A percentile compares a stretch with the other conserved stretches of the same genome.
Evolutionary conservation across 2,888 invertebrate genomes (phyloP).

Genomic region (Apoda limacodes): DNA sequence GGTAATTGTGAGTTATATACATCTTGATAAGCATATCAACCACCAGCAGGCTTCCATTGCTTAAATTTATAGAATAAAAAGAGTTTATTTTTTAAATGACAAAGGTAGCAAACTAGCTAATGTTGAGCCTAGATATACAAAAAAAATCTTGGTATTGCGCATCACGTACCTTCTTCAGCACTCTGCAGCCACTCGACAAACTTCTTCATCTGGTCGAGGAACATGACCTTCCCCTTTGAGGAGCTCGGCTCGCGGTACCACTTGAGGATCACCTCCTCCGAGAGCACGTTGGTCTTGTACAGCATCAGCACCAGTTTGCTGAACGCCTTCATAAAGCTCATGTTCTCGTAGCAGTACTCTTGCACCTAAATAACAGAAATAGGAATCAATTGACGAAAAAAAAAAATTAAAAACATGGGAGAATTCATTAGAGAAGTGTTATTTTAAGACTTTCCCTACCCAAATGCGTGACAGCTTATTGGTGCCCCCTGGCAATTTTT

Average conservation of each 20-base stretch:
- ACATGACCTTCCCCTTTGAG: conserved; percentile 94
- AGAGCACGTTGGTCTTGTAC: conserved; percentile 96
- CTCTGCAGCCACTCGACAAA: conserved; percentile 98
- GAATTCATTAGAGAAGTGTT: too few relatives aligned
- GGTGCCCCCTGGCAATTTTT: too few relatives aligned
- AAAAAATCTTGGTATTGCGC: too few relatives aligned
- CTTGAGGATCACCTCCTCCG: conserved; percentile 94
- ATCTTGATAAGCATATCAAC: too few relatives aligned
- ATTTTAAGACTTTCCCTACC: too few relatives aligned
- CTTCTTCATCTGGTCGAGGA: conserved; percentile 98
- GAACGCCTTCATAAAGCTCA: conserved; percentile 99
- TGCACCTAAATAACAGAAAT: conserved; percentile 76
- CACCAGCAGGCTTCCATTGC: too few relatives aligned
- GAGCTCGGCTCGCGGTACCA: conserved; percentile 97
- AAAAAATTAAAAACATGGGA: not conserved
- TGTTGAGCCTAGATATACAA: too few relatives aligned
- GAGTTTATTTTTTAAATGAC: too few relatives aligned
- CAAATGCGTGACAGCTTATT: too few relatives aligned
- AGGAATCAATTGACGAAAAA: not conserved
- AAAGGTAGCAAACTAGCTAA: too few relatives aligned
- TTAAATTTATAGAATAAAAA: too few relatives aligned
- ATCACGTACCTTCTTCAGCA: conserved; percentile 89
- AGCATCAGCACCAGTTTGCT: conserved; percentile 96
- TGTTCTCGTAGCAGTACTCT: conserved; percentile 98
- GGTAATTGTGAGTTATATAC: too few relatives aligned